A percentile compares a stretch with the other conserved stretches of the same genome.
phyloP scores from a whole-genome alignment of 1,140 invertebrate genomes.

The Hycleus phaleratus region DNA sequence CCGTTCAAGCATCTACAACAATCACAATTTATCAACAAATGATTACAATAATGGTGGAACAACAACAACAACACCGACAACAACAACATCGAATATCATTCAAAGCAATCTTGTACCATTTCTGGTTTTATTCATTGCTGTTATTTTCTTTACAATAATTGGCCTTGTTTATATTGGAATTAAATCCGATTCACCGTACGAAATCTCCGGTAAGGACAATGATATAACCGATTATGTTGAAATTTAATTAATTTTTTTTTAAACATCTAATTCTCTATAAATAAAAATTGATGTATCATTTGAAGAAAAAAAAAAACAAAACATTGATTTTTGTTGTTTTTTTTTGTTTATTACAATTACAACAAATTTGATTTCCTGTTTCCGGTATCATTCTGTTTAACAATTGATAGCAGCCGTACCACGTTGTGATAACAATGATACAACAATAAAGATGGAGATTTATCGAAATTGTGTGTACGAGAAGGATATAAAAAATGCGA shows the following conservation, averaged over 20 bases:
- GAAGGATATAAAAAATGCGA: slow-evolving; percentile 49
- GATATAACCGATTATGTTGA: not conserved
- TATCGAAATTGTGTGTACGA: slow-evolving; percentile 53
- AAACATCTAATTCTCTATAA: too few relatives aligned
- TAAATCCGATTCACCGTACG: slow-evolving; percentile 32
- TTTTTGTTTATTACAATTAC: too few relatives aligned
- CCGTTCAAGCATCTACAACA: slow-evolving; percentile 35
- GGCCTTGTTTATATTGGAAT: slow-evolving; percentile 60
- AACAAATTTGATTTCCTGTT: too few relatives aligned
- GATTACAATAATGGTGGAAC: too few relatives aligned
- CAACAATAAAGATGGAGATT: slow-evolving; percentile 29
- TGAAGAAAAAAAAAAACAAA: too few relatives aligned
- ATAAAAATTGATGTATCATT: too few relatives aligned
- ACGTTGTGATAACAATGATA: slow-evolving; percentile 38
- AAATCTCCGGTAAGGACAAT: slow-evolving; percentile 30
- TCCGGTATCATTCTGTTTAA: too few relatives aligned
- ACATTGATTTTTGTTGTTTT: too few relatives aligned
- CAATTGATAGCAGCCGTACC: not conserved
- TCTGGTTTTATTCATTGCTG: slow-evolving; percentile 50
- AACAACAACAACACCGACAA: slow-evolving; percentile 43
- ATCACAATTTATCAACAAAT: too few relatives aligned
- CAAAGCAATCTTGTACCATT: slow-evolving; percentile 59
- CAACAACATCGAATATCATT: slow-evolving; percentile 38
- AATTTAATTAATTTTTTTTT: too few relatives aligned
- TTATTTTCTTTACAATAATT: slow-evolving; percentile 57